These are phyloP conservation scores for Karalla daura DNA, from an alignment of 2,797 vertebrate genomes.

Conservation along the genomic window DNA sequence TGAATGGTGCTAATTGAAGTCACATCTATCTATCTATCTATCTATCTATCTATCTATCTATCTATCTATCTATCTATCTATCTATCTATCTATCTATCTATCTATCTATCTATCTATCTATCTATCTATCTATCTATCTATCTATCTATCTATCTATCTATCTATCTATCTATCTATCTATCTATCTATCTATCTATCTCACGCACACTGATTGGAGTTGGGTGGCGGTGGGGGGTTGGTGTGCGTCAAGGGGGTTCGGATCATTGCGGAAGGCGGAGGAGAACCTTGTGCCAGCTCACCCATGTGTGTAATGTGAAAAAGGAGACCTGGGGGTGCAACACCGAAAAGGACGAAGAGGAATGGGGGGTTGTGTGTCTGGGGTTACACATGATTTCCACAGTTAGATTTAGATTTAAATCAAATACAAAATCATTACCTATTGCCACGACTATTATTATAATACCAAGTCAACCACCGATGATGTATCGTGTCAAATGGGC, in stretches of 20 bases:
- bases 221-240: constrained; percentile 17
- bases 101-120: constrained; percentile 20
- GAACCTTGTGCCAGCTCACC: constrained; percentile 85
- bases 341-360: constrained; percentile 59
- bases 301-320: constrained; percentile 95
- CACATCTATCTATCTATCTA: no score
- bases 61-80: constrained; percentile 12
- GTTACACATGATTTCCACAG: no score
- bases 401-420: no score
- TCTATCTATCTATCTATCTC: constrained; percentile 25
- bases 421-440: no score
- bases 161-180: constrained; percentile 13
- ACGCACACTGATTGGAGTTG: constrained; percentile 50
- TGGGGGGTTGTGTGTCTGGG: background rate
- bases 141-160: constrained; percentile 4
- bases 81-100: background rate
- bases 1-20: no score
- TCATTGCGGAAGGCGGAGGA: constrained; percentile 63
- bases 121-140: constrained; percentile 25
- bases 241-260: background rate
- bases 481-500: no score
- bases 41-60: no score
- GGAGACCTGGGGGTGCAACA: constrained; percentile 70
- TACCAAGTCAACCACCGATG: no score
- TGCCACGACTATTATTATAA: no score